These are phyloP conservation scores for Nematostella vectensis DNA, from an alignment of 92 coral and sea anemone genomes.

Conservation along the genomic window DNA sequence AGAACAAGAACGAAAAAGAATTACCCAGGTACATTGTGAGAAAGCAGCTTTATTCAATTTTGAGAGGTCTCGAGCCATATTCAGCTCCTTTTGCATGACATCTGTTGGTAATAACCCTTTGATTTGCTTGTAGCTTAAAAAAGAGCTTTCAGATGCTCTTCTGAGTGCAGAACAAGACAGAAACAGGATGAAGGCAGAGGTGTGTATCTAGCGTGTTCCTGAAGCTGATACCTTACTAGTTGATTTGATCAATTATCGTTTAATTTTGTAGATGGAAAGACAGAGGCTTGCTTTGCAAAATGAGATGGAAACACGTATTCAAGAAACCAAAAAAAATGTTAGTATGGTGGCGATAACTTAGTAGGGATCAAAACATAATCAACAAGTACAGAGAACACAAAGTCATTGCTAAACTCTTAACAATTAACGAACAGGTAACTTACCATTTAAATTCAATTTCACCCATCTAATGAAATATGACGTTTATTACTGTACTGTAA, in stretches of 20 bases:
- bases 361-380: too few species aligned
- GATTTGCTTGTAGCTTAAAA: conserved; percentile 59
- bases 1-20: conserved; percentile 52
- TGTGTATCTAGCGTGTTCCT: conserved; percentile 1
- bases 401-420: too few species aligned
- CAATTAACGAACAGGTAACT: too few species aligned
- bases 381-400: too few species aligned
- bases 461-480: too few species aligned
- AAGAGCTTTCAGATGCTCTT: conserved; percentile 62
- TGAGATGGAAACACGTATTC: conserved; percentile 71
- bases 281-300: conserved; percentile 69
- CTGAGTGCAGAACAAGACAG: conserved; percentile 69
- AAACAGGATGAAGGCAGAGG: conserved; percentile 61
- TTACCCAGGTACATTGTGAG: conserved; percentile 31
- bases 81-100: neutral
- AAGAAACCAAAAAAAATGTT: conserved; percentile 69
- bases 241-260: too few species aligned
- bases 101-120: too few species aligned
- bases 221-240: too few species aligned
- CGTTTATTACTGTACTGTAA: too few species aligned
- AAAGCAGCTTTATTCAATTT: neutral
- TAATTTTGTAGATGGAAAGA: conserved; percentile 48
- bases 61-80: neutral
- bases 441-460: too few species aligned
- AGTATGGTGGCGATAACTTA: too few species aligned